phyloP scores from a whole-genome alignment of 1,140 invertebrate species.

The Musca vetustissima region DNA sequence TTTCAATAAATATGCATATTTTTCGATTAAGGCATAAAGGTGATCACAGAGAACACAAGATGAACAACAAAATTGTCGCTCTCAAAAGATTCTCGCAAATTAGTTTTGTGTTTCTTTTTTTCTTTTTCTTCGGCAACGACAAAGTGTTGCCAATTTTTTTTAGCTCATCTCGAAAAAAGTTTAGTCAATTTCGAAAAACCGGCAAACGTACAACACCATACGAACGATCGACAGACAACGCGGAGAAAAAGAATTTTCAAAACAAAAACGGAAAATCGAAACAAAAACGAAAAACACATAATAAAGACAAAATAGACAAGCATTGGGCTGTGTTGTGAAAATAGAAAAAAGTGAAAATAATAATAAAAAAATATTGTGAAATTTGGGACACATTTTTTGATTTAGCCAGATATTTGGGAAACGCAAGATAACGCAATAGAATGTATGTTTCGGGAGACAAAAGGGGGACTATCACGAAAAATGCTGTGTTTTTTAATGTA shows the following conservation, averaged over 20 bases:
- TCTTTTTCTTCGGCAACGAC: neutral
- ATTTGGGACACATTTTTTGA: slow-evolving; percentile 16
- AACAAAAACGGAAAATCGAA: neutral
- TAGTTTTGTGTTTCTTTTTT: too few relatives aligned
- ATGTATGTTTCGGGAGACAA: neutral
- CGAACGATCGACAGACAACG: neutral
- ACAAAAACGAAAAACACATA: too few relatives aligned
- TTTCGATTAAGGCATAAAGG: too few relatives aligned
- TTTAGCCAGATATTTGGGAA: neutral
- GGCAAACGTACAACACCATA: slow-evolving; percentile 15
- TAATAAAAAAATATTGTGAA: slow-evolving; percentile 17
- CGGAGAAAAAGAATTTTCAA: neutral
- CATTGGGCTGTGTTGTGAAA: neutral
- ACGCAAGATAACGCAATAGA: neutral
- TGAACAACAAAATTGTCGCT: too few relatives aligned
- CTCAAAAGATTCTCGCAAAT: too few relatives aligned
- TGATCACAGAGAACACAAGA: neutral
- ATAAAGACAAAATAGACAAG: neutral
- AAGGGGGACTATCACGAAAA: too few relatives aligned
- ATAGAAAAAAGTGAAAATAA: neutral
- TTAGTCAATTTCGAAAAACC: slow-evolving; percentile 22
- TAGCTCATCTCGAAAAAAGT: neutral
- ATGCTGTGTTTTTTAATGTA: too few relatives aligned
- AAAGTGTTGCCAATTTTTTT: slow-evolving; percentile 20
- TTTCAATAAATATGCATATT: too few relatives aligned